Evolutionary conservation across 2,113 vertebrate genomes (phyloP), one percentile per base, ranked within the genome.

Genomic region (Anoplopoma fimbria): DNA sequence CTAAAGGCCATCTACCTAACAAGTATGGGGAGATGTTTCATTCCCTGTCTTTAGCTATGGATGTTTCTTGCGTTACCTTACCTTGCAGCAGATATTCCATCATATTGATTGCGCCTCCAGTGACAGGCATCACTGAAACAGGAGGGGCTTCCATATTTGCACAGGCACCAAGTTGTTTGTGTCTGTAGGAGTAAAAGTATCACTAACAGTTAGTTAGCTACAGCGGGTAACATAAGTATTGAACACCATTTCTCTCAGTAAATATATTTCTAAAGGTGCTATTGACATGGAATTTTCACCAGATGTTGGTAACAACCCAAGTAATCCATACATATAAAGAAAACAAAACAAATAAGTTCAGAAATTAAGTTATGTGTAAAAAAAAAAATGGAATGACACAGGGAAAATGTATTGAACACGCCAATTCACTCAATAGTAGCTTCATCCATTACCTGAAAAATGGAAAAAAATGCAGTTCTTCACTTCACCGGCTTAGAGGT

Each of bases 1-100:
- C 13, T 65, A 17, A n/a, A 9, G 13, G 33, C 21, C 34, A 64
- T 38, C 21, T 29, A 25, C 23, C 27, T 0, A 40, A 65, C 13
- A 38, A 23, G 14, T 27, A 7, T 38, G 23, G 23, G 13, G 33
- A 38, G 4, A 9, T 3, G 29, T 58, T 29, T 19, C 15, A 55
- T 6, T 61, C 10, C 51, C 25, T 67, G 36, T 57, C 33, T 29
- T 34, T 51, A 33, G 49, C 1, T 72, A 25, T 5, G 23, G 12
- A n/a, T 42, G 15, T n/a, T 19, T 53, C 6, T 69, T 9, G 31
- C 19, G 14, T 19, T 33, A 15, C 2, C 47, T 94, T 77, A 97
- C 98, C 97, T 94, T 99, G 98, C 45, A 99, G 91, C 58, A 99
- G 87, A 75, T 98, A 98, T 82, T 99, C 98, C 98, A 99, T 98